These are phyloP conservation scores for Umimayanthus chanpuru DNA, from an alignment of 92 coral and sea anemone genomes.

Conservation along the genomic window DNA sequence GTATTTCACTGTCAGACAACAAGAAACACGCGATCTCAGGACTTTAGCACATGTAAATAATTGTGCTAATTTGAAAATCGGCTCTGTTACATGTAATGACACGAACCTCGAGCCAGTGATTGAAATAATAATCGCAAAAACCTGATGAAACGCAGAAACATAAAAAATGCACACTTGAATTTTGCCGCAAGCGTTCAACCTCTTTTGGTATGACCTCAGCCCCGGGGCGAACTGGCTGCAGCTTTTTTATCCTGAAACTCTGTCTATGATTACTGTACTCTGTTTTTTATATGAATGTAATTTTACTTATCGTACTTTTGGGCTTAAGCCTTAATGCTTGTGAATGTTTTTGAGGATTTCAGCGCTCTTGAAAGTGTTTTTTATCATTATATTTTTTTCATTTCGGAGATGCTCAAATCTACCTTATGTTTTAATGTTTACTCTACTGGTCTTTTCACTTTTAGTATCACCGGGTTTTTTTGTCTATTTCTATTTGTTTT, in stretches of 20 bases:
- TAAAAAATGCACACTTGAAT: not conserved
- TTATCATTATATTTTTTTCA: too few species aligned
- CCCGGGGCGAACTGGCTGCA: not conserved
- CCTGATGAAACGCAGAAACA: not conserved
- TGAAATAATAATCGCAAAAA: not conserved
- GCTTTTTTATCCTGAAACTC: not conserved
- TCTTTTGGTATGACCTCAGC: not conserved
- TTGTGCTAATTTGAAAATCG: constrained; percentile 45
- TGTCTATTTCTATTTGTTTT: too few species aligned
- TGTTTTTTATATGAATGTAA: too few species aligned
- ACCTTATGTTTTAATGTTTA: too few species aligned
- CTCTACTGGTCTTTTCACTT: too few species aligned
- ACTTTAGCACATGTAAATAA: constrained; percentile 7
- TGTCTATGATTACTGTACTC: too few species aligned
- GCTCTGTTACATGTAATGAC: constrained; percentile 7
- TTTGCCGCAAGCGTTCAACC: constrained; percentile 5
- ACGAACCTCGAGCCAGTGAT: constrained; percentile 2
- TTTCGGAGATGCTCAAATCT: too few species aligned
- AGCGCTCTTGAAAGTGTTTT: too few species aligned
- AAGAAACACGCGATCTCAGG: constrained; percentile 1
- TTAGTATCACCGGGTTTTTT: too few species aligned
- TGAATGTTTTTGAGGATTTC: too few species aligned
- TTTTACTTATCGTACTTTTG: not conserved
- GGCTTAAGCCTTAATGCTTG: not conserved
- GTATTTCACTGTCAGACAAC: constrained; percentile 13